Evolutionary conservation across 1,140 invertebrate genomes (phyloP).

Genomic region (Arion vulgaris): DNA sequence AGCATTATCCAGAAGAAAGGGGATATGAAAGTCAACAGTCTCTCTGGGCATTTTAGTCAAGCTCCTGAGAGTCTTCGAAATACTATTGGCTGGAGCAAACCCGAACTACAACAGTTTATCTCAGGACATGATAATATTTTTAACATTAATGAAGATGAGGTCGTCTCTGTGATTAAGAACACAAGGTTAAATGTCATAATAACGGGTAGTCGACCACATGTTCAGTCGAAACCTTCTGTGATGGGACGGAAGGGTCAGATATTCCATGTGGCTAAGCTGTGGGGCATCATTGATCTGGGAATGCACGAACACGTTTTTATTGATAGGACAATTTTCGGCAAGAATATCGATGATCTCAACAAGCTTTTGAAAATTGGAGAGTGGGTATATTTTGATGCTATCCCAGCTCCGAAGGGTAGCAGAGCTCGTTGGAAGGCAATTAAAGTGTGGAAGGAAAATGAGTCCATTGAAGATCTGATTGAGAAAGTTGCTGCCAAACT

Average conservation of each 20-base stretch:
- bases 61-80: slow-evolving; percentile 70
- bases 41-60: slow-evolving; percentile 69
- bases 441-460: slow-evolving; percentile 71
- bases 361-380: slow-evolving; percentile 70
- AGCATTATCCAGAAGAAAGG: slow-evolving; percentile 71
- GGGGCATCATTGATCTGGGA: slow-evolving; percentile 74
- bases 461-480: slow-evolving; percentile 67
- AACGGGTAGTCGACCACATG: slow-evolving; percentile 67
- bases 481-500: slow-evolving; percentile 66
- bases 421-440: slow-evolving; percentile 71
- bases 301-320: slow-evolving; percentile 74
- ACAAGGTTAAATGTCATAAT: slow-evolving; percentile 71
- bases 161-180: slow-evolving; percentile 69
- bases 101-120: slow-evolving; percentile 70
- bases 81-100: slow-evolving; percentile 70
- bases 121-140: slow-evolving; percentile 68
- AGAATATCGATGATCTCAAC: slow-evolving; percentile 71
- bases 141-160: slow-evolving; percentile 66
- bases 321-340: slow-evolving; percentile 72
- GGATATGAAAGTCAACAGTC: slow-evolving; percentile 66
- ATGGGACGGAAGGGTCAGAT: slow-evolving; percentile 68
- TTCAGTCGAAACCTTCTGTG: slow-evolving; percentile 61
- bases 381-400: slow-evolving; percentile 71
- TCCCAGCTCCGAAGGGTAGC: slow-evolving; percentile 72
- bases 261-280: slow-evolving; percentile 72